phyloP scores from a whole-genome alignment of 2,888 invertebrate species.

The Aphodius granarius region DNA sequence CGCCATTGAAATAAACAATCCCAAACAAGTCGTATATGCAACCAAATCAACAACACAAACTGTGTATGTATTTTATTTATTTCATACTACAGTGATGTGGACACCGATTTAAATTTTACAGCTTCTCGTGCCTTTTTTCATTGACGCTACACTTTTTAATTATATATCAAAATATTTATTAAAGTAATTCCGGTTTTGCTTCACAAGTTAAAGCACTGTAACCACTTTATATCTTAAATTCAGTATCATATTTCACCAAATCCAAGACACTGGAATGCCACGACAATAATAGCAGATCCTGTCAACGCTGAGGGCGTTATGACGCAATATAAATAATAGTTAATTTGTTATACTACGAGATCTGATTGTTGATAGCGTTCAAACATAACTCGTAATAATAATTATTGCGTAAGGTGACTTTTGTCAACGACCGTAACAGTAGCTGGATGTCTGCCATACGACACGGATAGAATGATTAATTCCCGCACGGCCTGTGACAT shows the following conservation, averaged over 20 bases:
- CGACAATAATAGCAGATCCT: neutral
- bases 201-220: too few relatives aligned
- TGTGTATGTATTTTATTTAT: too few relatives aligned
- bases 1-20: too few relatives aligned
- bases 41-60: too few relatives aligned
- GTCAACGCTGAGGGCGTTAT: neutral
- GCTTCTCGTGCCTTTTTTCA: too few relatives aligned
- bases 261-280: neutral
- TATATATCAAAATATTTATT: too few relatives aligned
- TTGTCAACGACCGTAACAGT: neutral
- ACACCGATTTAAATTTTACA: too few relatives aligned
- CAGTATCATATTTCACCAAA: neutral
- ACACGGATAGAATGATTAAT: slow-evolving; percentile 5
- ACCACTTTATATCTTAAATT: too few relatives aligned
- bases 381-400: neutral
- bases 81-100: too few relatives aligned
- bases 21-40: too few relatives aligned
- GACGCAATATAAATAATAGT: neutral
- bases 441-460: neutral
- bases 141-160: too few relatives aligned
- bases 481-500: neutral
- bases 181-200: too few relatives aligned
- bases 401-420: neutral
- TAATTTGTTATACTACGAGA: neutral
- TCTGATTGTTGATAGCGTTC: neutral